Evolutionary conservation across 92 coral and sea anemone species (phyloP).

Genomic region (Siderastrea siderea): DNA sequence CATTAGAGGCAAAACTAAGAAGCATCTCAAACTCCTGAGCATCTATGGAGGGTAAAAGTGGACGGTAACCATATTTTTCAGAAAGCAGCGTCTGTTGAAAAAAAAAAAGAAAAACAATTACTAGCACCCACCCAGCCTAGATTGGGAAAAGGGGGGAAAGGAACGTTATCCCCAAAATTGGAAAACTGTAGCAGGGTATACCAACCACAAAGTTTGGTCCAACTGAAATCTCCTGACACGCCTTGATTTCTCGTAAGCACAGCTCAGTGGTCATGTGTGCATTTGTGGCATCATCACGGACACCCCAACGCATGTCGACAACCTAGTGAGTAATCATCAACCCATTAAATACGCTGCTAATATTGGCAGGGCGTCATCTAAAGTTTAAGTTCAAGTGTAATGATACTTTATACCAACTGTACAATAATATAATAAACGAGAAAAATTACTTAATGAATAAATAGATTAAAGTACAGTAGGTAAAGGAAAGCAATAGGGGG

Average conservation of each 20-base stretch:
- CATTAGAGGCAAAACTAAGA: constrained; percentile 56
- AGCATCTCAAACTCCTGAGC: constrained; percentile 75
- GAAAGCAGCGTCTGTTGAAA: constrained; percentile 78
- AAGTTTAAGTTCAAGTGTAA: too few species aligned
- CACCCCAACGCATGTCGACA: constrained; percentile 98
- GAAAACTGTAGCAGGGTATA: not conserved
- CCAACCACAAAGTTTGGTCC: constrained; percentile 96
- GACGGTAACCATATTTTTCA: constrained; percentile 91
- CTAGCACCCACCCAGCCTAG: not conserved
- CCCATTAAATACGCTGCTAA: not conserved
- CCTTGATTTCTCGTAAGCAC: constrained; percentile 82
- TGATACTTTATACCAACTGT: too few species aligned
- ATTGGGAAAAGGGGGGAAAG: not conserved
- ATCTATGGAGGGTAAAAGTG: constrained; percentile 71
- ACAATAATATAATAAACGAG: too few species aligned
- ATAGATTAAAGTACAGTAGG: too few species aligned
- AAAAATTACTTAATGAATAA: too few species aligned
- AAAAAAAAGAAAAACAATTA: not conserved
- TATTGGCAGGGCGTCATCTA: too few species aligned
- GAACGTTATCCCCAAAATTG: not conserved
- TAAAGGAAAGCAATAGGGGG: too few species aligned
- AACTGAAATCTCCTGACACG: constrained; percentile 91
- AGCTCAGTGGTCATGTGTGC: constrained; percentile 86
- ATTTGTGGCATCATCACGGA: constrained; percentile 87
- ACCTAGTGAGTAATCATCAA: constrained; percentile 48